Conservation (phyloP, 2,113 vertebrate species). For the Carassius carassius region DNA sequence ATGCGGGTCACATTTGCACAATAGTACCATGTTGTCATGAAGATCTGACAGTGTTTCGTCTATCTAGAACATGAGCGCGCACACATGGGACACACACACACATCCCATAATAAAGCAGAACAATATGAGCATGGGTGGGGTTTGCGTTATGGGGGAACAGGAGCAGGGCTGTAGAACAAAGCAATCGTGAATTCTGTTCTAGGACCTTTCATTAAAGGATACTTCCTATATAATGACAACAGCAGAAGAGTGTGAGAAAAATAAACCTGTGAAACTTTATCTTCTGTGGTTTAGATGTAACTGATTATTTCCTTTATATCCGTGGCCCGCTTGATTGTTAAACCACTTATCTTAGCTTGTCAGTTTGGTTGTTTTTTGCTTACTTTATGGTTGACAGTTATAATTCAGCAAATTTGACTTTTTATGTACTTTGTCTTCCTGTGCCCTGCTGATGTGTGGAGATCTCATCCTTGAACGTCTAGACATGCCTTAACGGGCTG, state of each 20-base stretch:
- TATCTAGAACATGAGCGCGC: background rate
- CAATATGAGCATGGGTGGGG: constrained; percentile 71
- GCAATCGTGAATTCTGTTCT: constrained; percentile 42
- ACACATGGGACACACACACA: background rate
- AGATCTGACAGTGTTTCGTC: background rate
- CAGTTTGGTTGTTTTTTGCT: background rate
- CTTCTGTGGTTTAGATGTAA: background rate
- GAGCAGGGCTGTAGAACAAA: constrained; percentile 62
- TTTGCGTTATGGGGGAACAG: constrained; percentile 61
- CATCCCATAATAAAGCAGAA: constrained; percentile 52
- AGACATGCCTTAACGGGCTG: constrained; percentile 33
- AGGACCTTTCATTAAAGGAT: constrained; percentile 61
- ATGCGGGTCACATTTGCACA: background rate
- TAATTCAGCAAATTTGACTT: too few species aligned
- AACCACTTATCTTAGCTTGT: background rate
- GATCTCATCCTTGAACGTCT: constrained; percentile 27
- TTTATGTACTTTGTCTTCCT: background rate
- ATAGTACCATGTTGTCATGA: background rate
- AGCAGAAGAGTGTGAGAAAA: constrained; percentile 55
- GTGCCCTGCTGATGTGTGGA: background rate
- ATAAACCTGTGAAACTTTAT: background rate
- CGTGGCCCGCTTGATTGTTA: background rate
- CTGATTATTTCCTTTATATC: background rate
- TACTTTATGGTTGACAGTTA: background rate
- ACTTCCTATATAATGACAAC: constrained; percentile 52